Evolutionary conservation across 2,113 vertebrate species (phyloP).

Genomic region (Brachirus orientalis): DNA sequence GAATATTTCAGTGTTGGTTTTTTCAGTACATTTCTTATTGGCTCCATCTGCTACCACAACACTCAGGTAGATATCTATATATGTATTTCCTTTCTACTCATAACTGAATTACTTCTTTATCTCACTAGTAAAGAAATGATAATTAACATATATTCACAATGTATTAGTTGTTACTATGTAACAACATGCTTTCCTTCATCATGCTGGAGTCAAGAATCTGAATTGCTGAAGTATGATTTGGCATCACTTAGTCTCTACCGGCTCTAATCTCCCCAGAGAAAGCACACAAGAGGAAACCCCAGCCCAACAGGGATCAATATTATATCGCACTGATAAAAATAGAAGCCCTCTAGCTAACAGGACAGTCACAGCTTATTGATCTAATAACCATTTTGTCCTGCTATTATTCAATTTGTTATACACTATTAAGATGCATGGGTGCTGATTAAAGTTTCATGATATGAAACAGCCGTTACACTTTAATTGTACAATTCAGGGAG

Average conservation of each 20-base stretch:
- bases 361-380: constrained; percentile 17
- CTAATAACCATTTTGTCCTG: constrained; percentile 37
- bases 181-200: neutral
- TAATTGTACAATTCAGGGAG: neutral
- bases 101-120: too few species aligned
- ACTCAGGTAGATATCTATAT: too few species aligned
- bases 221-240: neutral
- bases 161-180: too few species aligned
- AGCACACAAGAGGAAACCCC: constrained; percentile 2
- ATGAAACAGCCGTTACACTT: constrained; percentile 11
- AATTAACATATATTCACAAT: too few species aligned
- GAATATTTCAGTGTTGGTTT: too few species aligned
- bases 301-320: constrained; percentile 38
- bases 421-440: constrained; percentile 33
- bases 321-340: constrained; percentile 43
- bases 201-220: neutral
- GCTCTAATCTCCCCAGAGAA: constrained; percentile 27
- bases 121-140: too few species aligned
- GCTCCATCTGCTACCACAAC: too few species aligned
- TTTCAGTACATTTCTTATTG: too few species aligned
- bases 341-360: constrained; percentile 9
- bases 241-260: constrained; percentile 13
- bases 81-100: too few species aligned
- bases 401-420: constrained; percentile 40
- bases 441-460: constrained; percentile 35